These are phyloP conservation scores for Cacatua alba DNA, from an alignment of 2,113 vertebrate species.

Conservation along the genomic window DNA sequence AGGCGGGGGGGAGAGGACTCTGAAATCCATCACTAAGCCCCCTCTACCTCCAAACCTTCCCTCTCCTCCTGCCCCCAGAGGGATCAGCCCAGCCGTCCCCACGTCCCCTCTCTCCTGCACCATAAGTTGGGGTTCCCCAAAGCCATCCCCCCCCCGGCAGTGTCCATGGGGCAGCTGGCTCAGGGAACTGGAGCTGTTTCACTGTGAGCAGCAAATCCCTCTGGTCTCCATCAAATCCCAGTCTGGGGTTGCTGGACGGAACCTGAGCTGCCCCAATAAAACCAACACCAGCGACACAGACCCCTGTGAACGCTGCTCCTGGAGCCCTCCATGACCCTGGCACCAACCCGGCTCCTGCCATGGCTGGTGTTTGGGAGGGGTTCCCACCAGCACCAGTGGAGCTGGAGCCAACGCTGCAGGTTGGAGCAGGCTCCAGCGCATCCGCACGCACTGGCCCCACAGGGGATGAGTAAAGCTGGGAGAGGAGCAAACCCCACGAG, in stretches of 20 bases:
- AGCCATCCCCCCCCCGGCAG: neutral
- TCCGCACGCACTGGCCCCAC: fast-evolving
- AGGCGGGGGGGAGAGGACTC: neutral
- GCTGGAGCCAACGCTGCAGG: neutral
- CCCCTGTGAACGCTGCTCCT: neutral
- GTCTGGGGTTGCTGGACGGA: neutral
- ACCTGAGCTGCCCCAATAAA: neutral
- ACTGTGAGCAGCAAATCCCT: neutral
- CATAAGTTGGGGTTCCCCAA: fast-evolving
- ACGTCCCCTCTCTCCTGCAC: neutral
- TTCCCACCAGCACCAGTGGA: neutral
- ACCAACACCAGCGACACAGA: neutral
- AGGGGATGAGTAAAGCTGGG: neutral
- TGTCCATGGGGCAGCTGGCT: neutral
- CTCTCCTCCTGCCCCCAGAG: neutral
- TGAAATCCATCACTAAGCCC: neutral
- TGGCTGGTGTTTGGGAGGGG: fast-evolving
- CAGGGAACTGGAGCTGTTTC: neutral
- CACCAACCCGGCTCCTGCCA: neutral
- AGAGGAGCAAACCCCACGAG: neutral
- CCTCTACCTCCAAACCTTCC: neutral
- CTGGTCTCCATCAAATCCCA: neutral
- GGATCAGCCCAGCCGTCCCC: neutral
- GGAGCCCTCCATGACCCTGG: neutral
- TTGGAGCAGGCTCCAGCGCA: neutral